Conservation (phyloP, 2,113 vertebrate genomes). For the Trematocara unimaculatum region DNA sequence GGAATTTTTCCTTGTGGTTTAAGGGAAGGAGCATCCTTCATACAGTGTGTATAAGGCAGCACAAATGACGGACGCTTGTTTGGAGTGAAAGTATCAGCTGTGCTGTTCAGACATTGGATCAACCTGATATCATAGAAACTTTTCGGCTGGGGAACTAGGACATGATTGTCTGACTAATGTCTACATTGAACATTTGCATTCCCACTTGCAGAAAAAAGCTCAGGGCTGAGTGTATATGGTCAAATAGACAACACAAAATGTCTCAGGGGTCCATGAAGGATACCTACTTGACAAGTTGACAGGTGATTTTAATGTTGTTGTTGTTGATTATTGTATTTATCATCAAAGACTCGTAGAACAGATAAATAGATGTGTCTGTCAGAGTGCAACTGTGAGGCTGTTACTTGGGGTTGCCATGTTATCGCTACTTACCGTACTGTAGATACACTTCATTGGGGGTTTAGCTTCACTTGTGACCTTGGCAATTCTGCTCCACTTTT, state of each 20-base stretch:
- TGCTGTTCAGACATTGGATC: background rate
- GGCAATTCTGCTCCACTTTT: conserved; percentile 10
- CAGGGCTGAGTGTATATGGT: background rate
- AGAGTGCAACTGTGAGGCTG: background rate
- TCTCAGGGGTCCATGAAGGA: background rate
- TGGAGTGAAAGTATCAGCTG: background rate
- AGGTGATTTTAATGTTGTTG: background rate
- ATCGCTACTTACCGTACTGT: background rate
- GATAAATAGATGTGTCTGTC: background rate
- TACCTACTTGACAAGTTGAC: background rate
- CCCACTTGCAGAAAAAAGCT: background rate
- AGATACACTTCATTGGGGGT: background rate
- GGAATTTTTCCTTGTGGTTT: background rate
- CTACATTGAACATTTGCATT: background rate
- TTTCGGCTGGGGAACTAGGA: background rate
- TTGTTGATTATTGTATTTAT: background rate
- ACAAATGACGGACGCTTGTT: accelerated
- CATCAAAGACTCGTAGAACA: background rate
- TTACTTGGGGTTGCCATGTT: background rate
- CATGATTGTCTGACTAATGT: background rate
- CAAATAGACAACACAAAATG: background rate
- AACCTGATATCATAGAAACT: background rate
- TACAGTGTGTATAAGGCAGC: background rate
- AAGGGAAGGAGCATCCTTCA: background rate
- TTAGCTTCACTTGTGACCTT: conserved; percentile 19